A percentile compares a stretch with the other conserved stretches of the same genome.
Evolutionary conservation across 2,888 invertebrate genomes (phyloP).

Genomic region (Reticulitermes lucifugus): DNA sequence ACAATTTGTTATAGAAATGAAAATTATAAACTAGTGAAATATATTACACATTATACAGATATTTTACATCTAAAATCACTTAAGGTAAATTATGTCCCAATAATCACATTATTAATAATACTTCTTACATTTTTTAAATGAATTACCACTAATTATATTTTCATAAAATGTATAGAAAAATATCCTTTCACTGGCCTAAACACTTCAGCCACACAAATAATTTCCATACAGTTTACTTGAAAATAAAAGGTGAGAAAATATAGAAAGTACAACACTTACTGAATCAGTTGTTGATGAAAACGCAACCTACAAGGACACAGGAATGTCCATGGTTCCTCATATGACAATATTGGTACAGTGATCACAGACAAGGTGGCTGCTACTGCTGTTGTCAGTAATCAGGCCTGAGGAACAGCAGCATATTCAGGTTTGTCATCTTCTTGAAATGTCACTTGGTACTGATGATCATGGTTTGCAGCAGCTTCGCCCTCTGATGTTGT

Average conservation of each 20-base stretch:
- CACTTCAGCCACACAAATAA: background rate
- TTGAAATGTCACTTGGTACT: background rate
- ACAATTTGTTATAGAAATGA: too few relatives aligned
- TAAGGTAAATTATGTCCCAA: too few relatives aligned
- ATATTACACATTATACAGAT: too few relatives aligned
- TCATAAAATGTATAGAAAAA: background rate
- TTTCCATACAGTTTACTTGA: background rate
- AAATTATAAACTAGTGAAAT: too few relatives aligned
- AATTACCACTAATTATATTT: slow-evolving; percentile 2
- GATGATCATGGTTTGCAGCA: background rate
- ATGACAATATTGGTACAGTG: slow-evolving; percentile 2
- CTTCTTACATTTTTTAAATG: background rate
- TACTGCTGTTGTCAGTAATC: slow-evolving; percentile 17
- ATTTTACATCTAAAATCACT: too few relatives aligned
- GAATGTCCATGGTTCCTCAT: slow-evolving; percentile 36
- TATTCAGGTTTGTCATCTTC: slow-evolving; percentile 28
- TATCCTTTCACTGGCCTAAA: background rate
- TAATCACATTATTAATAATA: background rate
- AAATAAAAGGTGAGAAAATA: slow-evolving; percentile 1
- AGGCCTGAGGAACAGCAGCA: slow-evolving; percentile 17
- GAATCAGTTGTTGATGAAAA: slow-evolving; percentile 39
- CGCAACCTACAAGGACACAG: slow-evolving; percentile 40
- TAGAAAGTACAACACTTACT: slow-evolving; percentile 1
- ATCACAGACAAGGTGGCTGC: slow-evolving; percentile 31
- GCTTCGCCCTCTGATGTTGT: background rate